These are phyloP conservation scores for Platysternon megacephalum DNA, from an alignment of 2,113 vertebrate genomes.

Conservation along the genomic window DNA sequence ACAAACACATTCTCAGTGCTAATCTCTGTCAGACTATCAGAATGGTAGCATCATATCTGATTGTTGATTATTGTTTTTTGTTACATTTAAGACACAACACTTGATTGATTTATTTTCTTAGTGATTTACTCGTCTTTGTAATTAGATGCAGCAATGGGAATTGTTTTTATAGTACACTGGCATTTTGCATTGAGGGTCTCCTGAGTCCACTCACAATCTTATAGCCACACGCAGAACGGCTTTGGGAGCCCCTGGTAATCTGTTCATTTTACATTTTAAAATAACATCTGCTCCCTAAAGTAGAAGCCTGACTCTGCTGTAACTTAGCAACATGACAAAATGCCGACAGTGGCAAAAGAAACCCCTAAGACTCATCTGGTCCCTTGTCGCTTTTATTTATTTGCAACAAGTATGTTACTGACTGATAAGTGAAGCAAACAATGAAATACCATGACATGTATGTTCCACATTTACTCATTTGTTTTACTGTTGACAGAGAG, in stretches of 20 bases:
- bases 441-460: neutral
- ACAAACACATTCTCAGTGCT: neutral
- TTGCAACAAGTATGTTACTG: slow-evolving; percentile 72
- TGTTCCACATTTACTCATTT: slow-evolving; percentile 38
- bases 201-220: neutral
- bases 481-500: slow-evolving; percentile 56
- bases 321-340: slow-evolving; percentile 75
- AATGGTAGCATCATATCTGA: neutral
- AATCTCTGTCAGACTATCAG: rapidly evolving
- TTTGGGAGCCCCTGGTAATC: neutral
- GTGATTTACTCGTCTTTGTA: neutral
- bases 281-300: slow-evolving; percentile 54
- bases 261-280: slow-evolving; percentile 60
- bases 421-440: slow-evolving; percentile 73
- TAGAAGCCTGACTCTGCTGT: slow-evolving; percentile 51
- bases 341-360: slow-evolving; percentile 39
- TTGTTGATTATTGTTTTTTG: neutral
- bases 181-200: neutral
- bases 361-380: slow-evolving; percentile 40
- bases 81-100: neutral
- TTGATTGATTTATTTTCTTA: rapidly evolving
- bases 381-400: slow-evolving; percentile 57
- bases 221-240: neutral
- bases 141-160: neutral
- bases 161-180: neutral